Base-by-base conservation (phyloP, 2,113 vertebrate genomes). In the Tragulus kanchil region DNA sequence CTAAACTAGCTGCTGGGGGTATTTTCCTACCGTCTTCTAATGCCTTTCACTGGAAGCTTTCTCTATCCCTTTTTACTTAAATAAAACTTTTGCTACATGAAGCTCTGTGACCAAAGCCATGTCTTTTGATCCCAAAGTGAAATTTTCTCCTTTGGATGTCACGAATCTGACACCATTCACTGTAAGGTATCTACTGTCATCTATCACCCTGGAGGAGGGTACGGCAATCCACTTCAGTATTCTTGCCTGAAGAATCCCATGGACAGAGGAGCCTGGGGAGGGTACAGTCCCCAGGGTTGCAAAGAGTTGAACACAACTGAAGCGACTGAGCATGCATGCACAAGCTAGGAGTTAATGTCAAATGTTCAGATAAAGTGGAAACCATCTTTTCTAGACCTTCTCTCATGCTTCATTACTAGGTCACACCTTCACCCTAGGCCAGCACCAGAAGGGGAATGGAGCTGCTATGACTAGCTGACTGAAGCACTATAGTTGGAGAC, bases 361-460 rank as follows among this genome's bases (percentile, higher is more conserved):
- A 58, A 85, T 8, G 1, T 52, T n/a, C 71, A 91, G 14, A 89
- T 36, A 10, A 88, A 59, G 48, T 62, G 36, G n/a, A 79, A 25
- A 9, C 31, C 3, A n/a, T 61, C 26, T 86, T 82, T n/a, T 25
- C 36, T 71, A 89, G 79, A 48, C 1, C 19, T 48, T 65, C 88
- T 85, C 88, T 96, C 31, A 16, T 14, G 50, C 28, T 61, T 62
- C 90, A 56, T 69, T 84, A 45, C 16, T 17, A 71, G n/a, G 62
- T 50, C 15, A 58, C 1, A 15, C 4, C 3, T 69, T 36, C 12
- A 31, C 8, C 16, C 1, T 15, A 36, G 2, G 16, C 4, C 1
- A 26, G 7, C 52, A 67, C 25, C 6, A 54, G 81, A 25, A 61
- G 31, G 45, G 82, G 10, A 67, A 58, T 50, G 15, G 48, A 82